A percentile compares a stretch with the other conserved stretches of the same genome.
phyloP scores from a whole-genome alignment of 2,113 vertebrate species.

The Chaetodon trifascialis region DNA sequence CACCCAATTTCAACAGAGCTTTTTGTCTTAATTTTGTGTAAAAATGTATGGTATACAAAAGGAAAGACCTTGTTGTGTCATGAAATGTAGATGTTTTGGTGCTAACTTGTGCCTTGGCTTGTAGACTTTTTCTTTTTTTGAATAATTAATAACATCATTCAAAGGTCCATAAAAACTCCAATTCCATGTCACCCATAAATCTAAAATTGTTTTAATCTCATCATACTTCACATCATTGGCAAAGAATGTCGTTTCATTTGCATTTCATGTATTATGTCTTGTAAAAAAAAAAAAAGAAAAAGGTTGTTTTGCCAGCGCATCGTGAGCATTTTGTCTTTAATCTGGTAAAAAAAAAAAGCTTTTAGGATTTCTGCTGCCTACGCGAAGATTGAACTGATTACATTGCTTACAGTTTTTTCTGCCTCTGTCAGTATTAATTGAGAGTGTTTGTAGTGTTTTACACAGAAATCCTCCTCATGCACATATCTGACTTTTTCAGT shows the following conservation, averaged over 20 bases:
- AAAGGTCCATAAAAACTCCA: background rate
- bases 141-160: background rate
- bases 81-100: background rate
- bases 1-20: background rate
- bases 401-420: slow-evolving; percentile 27
- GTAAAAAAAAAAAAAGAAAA: too few species aligned
- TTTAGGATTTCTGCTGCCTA: slow-evolving; percentile 27
- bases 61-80: background rate
- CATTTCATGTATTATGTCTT: background rate
- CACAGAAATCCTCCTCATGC: background rate
- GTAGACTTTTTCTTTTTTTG: background rate
- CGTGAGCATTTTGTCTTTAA: slow-evolving; percentile 11
- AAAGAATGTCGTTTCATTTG: slow-evolving; percentile 15
- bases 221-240: background rate
- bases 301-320: slow-evolving; percentile 10
- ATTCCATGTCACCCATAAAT: background rate
- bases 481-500: background rate
- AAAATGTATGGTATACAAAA: background rate
- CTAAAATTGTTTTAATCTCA: slow-evolving; percentile 20
- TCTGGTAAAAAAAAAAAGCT: slow-evolving; percentile 30
- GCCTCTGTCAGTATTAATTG: slow-evolving; percentile 26
- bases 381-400: slow-evolving; percentile 30
- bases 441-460: background rate
- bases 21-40: background rate
- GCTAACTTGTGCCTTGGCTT: too few species aligned